These are phyloP conservation scores for Halotydeus destructor DNA, from an alignment of 1,140 invertebrate genomes.

Conservation along the genomic window DNA sequence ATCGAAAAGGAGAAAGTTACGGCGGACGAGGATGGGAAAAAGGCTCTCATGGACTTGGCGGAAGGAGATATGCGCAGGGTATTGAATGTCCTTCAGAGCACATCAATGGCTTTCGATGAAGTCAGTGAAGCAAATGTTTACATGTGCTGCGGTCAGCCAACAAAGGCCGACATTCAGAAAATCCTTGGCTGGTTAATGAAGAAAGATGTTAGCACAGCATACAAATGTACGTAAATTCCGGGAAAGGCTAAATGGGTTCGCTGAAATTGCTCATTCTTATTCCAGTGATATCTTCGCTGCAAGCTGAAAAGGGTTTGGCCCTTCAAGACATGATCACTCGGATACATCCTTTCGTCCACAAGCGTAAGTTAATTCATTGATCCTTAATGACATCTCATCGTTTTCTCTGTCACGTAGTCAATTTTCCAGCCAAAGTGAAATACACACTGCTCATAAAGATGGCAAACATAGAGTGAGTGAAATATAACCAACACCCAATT, in stretches of 20 bases:
- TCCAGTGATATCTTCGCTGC: no score
- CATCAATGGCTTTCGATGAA: conserved; percentile 54
- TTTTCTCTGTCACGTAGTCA: conserved; percentile 40
- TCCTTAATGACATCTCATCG: conserved; percentile 7
- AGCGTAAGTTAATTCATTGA: conserved; percentile 38
- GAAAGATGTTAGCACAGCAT: conserved; percentile 53
- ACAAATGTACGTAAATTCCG: conserved; percentile 68
- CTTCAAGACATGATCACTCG: conserved; percentile 73
- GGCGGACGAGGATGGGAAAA: conserved; percentile 69
- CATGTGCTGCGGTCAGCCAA: conserved; percentile 83
- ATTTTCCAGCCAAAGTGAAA: conserved; percentile 48
- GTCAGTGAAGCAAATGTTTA: conserved; percentile 86
- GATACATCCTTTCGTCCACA: conserved; percentile 57
- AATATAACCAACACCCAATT: background rate
- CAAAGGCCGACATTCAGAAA: conserved; percentile 65
- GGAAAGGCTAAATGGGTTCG: no score
- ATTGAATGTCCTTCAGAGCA: conserved; percentile 76
- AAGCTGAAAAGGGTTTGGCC: conserved; percentile 66
- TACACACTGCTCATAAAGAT: conserved; percentile 53
- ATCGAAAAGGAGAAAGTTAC: conserved; percentile 64
- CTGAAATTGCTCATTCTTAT: no score
- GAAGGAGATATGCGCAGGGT: conserved; percentile 97
- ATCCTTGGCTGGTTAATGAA: conserved; percentile 76
- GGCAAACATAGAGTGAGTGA: conserved; percentile 47
- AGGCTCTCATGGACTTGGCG: conserved; percentile 68